Conservation (phyloP, 2,113 vertebrate species). For the Pavo muticus region DNA sequence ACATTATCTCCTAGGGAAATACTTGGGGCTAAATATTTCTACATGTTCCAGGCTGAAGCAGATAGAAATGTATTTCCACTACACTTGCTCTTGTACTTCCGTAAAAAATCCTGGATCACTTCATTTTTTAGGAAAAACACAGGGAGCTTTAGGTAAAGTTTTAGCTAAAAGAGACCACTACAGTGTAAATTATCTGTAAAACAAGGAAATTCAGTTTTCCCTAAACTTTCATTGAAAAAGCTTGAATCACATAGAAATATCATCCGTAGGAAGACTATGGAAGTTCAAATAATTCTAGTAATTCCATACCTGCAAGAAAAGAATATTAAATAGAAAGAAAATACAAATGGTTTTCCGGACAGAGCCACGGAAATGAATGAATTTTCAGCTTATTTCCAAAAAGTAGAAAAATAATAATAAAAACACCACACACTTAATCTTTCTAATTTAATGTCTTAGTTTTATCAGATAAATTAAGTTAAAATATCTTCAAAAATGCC, state of each 20-base stretch:
- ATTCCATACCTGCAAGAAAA: background rate
- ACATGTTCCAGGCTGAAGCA: background rate
- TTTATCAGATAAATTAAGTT: background rate
- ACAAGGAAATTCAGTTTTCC: background rate
- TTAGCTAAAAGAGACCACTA: background rate
- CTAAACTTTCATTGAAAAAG: background rate
- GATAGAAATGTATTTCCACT: background rate
- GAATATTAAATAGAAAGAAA: background rate
- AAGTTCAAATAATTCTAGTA: background rate
- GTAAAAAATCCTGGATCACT: background rate
- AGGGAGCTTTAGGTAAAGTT: background rate
- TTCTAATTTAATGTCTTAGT: fast-evolving
- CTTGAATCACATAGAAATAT: background rate
- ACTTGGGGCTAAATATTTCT: background rate
- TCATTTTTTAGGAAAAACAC: background rate
- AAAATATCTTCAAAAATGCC: background rate
- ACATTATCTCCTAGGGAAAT: background rate
- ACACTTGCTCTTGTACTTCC: background rate
- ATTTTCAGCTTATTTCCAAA: background rate
- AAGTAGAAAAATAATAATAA: no score
- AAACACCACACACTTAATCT: background rate
- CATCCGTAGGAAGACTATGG: background rate
- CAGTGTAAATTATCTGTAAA: background rate
- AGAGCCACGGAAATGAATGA: background rate
- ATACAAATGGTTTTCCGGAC: background rate